These are phyloP conservation scores for Nycticebus coucang DNA, from an alignment of 2,113 vertebrate genomes.

Conservation along the genomic window DNA sequence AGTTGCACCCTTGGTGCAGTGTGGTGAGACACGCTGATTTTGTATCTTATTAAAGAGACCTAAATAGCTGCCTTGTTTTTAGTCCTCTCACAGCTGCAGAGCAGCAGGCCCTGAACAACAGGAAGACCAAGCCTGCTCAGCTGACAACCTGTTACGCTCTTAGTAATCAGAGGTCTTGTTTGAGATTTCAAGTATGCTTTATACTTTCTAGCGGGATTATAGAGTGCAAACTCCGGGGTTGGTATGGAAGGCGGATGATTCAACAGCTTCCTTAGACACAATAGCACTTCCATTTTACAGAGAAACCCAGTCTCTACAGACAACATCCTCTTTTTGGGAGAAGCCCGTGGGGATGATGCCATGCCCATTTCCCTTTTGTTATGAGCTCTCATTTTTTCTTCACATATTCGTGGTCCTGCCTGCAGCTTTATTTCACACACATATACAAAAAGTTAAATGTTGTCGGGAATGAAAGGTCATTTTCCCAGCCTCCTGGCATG, in stretches of 20 bases:
- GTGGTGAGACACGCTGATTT: too few relatives aligned
- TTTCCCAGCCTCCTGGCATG: not conserved
- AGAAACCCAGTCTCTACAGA: not conserved
- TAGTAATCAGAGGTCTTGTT: not conserved
- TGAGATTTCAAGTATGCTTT: not conserved
- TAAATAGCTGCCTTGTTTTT: not conserved
- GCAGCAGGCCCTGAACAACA: not conserved
- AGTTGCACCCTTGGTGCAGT: not conserved
- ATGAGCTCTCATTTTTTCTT: not conserved
- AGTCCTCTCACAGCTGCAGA: not conserved
- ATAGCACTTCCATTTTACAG: not conserved
- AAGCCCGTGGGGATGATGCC: accelerated
- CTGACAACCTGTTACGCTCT: not conserved
- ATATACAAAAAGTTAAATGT: conserved; percentile 24
- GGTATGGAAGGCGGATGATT: not conserved
- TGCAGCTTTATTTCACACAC: not conserved
- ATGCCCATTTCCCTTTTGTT: not conserved
- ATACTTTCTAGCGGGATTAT: not conserved
- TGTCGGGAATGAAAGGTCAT: not conserved
- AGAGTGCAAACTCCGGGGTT: not conserved
- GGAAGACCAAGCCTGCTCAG: not conserved
- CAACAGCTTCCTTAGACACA: not conserved
- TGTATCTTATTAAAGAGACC: not conserved
- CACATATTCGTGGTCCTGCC: not conserved
- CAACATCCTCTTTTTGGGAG: not conserved